Evolutionary conservation across 1,140 invertebrate species (phyloP).

Genomic region (Brachionus koreanus): DNA sequence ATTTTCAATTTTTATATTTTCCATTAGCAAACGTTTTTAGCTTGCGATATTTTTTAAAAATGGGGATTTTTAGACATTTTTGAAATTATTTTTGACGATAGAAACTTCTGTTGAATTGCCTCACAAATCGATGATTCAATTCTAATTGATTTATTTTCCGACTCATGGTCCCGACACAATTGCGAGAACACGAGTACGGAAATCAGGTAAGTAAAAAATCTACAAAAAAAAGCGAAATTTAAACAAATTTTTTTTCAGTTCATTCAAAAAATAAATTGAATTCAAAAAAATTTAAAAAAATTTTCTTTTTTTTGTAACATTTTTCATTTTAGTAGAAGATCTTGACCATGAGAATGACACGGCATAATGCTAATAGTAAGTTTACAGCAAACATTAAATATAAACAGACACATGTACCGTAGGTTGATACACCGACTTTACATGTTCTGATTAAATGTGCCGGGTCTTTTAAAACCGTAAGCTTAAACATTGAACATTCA

Average conservation of each 20-base stretch:
- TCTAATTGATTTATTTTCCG: background rate
- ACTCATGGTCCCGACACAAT: background rate
- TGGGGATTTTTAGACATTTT: too few species aligned
- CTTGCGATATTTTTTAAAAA: too few species aligned
- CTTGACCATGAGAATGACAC: background rate
- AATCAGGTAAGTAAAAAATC: background rate
- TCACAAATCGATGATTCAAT: background rate
- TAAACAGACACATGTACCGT: constrained; percentile 11
- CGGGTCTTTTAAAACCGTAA: background rate
- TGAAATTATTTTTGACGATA: background rate
- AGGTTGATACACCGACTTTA: constrained; percentile 13
- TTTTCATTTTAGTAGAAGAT: constrained; percentile 8
- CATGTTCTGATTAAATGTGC: constrained; percentile 14
- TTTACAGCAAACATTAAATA: background rate
- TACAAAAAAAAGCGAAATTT: constrained; percentile 28
- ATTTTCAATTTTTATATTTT: too few species aligned
- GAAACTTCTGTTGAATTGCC: constrained; percentile 16
- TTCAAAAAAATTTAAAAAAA: constrained; percentile 15
- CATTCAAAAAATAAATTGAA: constrained; percentile 3
- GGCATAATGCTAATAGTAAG: constrained; percentile 9
- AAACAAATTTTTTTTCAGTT: background rate
- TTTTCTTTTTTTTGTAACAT: constrained; percentile 23
- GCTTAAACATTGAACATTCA: background rate
- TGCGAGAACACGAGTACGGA: background rate
- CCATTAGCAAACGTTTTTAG: too few species aligned